Conservation (phyloP, 2,113 vertebrate genomes). For the Podilymbus podiceps region DNA sequence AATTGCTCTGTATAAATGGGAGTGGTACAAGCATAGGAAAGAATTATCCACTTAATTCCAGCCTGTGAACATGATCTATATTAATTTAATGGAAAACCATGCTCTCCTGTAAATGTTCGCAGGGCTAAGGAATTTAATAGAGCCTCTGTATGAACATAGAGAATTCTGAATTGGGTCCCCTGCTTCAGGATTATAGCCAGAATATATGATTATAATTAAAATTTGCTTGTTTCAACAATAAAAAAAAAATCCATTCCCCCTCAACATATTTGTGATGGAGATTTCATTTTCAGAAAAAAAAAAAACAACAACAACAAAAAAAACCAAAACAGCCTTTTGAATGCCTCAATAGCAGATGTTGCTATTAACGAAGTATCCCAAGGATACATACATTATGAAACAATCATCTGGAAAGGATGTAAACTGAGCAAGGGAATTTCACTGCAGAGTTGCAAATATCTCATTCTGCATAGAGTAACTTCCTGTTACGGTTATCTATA, state of each 20-base stretch:
- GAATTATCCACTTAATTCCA: slow-evolving; percentile 1
- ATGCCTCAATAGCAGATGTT: background rate
- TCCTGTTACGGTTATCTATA: background rate
- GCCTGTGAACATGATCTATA: background rate
- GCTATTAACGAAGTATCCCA: background rate
- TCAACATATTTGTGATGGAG: background rate
- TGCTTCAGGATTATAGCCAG: background rate
- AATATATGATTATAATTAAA: background rate
- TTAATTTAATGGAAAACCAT: background rate
- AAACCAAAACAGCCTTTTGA: background rate
- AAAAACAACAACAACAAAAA: slow-evolving; percentile 21
- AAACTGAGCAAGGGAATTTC: background rate
- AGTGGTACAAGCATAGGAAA: background rate
- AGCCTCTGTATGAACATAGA: rapidly evolving
- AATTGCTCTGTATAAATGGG: background rate
- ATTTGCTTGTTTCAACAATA: background rate
- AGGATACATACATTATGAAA: background rate
- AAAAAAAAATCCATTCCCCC: background rate
- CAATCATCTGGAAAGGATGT: background rate
- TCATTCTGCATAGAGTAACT: background rate
- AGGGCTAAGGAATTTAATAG: background rate
- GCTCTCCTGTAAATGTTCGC: background rate
- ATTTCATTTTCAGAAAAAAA: background rate
- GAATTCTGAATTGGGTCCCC: background rate
- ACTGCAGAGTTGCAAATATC: background rate